Evolutionary conservation across 2,797 vertebrate genomes (phyloP), one percentile per base, ranked within the genome.

Genomic region (Lepus townsendii): DNA sequence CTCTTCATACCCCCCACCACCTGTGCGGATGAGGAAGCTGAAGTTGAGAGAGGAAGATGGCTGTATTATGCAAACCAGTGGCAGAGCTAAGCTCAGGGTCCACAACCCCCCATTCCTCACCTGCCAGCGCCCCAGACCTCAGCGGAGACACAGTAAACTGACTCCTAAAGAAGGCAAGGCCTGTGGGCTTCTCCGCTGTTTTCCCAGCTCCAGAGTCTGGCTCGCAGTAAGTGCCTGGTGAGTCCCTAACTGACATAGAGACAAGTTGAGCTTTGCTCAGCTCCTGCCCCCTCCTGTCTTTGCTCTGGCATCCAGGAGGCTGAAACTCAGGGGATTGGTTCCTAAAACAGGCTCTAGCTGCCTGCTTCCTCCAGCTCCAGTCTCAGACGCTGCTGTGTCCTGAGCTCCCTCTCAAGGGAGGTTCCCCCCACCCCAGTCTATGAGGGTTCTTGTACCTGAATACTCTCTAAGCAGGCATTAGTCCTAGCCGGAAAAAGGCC

Each of bases 11-110:
- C 10, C 0, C 5, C 32, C 9, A 27, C 16, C 5, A 42, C 73
- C 52, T 17, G 27, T 95, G 80, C 8, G 86, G 78, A 95, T 96
- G 95, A 79, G 73, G 95, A 97, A 97, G 91, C 94, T 96, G 95
- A 97, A 32, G 27, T 94, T 85, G 24, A 27, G 72, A 54, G 30
- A 26, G 3, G 42, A 35, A 73, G n/a, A 68, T 92, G n/a, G 20
- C 9, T 35, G 12, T 42, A 47, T 68, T 84, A 65, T 22, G 63
- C 20, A 90, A 92, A 88, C 14, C 42, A 68, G 47, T 65, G 42
- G 16, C 26, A 79, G 62, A 84, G 62, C 38, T 47, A 38, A 92
- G 50, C 47, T 68, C 66, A 80, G 77, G 42, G 32, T 88, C 24
- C 50, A 38, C 16, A 10, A 1, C 14, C n/a, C 27, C 32, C 14